Base-by-base conservation (phyloP, 2,888 invertebrate genomes). In the Hemithea aestivaria region DNA sequence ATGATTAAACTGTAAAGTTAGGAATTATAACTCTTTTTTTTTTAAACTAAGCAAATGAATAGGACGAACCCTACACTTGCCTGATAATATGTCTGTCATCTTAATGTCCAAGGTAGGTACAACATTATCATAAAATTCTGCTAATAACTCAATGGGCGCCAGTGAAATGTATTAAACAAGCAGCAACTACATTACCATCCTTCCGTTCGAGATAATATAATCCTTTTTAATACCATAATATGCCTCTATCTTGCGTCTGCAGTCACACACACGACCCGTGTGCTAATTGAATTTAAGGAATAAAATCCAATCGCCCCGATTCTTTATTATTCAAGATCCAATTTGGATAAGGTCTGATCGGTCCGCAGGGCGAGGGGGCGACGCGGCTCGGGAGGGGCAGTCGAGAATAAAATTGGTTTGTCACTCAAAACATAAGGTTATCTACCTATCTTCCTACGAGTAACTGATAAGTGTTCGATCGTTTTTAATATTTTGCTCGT, bases 271-370 rank as follows among this genome's bases (percentile, higher is more conserved):
- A 78, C 79, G 76, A 79, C 81, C 82, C 75, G 75, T 81, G 79
- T 82, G 85, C 88, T 88, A 88, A 88, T 88, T 88, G 87, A 88
- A 87, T 87, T 87, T 87, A 87, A 87, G 87, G 85, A 87, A 88
- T 87, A 87, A 87, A 88, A 87, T 87, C 87, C 87, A 87, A 88
- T 87, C 87, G 85, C 79, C 76, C 78, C 82, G 85, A 87, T 88
- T 87, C 87, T 88, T 88, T 88, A 88, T 88, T 88, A 88, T 87
- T 88, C 88, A 87, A 87, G 88, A 88, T 88, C 87, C 88, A 88
- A 88, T 88, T 88, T 88, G 88, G 88, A 88, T 88, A 88, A 87
- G 85, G 85, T 79, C 81, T 84, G 85, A 85, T 84, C 84, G 85
- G 85, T 75, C 81, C 75, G 72, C 68, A 33, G 68, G 65, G 63